These are phyloP conservation scores for Cyanoderma ruficeps DNA, from an alignment of 2,113 vertebrate species.

Conservation along the genomic window DNA sequence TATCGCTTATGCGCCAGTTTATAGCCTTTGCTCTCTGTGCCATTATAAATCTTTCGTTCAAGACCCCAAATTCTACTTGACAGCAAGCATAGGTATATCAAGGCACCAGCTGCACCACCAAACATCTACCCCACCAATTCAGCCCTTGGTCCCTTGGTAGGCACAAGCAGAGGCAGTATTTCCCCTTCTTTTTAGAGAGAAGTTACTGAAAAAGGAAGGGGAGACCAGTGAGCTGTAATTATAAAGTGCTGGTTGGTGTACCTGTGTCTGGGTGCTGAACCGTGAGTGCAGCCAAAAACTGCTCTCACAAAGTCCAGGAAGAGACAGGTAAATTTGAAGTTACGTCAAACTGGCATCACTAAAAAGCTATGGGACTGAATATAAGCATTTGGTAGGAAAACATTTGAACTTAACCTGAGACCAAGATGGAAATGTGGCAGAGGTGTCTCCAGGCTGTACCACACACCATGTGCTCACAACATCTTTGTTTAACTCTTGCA, in stretches of 20 bases:
- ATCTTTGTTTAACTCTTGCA: background rate
- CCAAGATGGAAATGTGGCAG: accelerated
- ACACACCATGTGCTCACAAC: accelerated
- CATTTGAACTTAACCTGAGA: background rate
- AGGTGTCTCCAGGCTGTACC: background rate
- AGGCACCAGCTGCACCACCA: accelerated
- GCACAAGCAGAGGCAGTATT: background rate
- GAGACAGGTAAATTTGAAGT: background rate
- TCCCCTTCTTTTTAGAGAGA: background rate
- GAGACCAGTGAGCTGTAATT: background rate
- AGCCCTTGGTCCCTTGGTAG: background rate
- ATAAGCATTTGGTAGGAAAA: background rate
- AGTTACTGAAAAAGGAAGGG: background rate
- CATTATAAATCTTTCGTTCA: background rate
- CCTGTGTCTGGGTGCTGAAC: background rate
- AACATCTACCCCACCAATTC: background rate
- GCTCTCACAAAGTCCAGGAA: background rate
- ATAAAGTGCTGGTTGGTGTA: background rate
- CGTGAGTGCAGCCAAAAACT: background rate
- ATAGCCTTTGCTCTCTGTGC: background rate
- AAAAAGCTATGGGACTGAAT: background rate
- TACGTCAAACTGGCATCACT: background rate
- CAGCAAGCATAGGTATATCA: accelerated
- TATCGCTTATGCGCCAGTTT: background rate
- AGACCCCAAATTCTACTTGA: background rate